phyloP scores from a whole-genome alignment of 2,797 vertebrate species.

The Bovichtus variegatus region DNA sequence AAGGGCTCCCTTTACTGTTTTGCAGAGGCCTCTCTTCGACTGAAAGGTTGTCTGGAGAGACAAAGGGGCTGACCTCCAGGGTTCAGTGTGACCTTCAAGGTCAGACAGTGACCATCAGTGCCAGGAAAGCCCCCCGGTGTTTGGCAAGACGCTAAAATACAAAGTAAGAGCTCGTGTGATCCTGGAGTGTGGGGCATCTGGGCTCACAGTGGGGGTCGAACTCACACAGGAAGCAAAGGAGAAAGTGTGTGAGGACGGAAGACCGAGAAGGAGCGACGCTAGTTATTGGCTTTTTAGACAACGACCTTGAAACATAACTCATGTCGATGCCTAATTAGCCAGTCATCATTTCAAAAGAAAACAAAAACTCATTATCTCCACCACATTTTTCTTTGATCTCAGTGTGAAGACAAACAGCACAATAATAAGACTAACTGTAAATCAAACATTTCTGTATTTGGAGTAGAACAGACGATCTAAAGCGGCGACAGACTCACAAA shows the following conservation, averaged over 20 bases:
- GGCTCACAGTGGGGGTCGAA: constrained; percentile 67
- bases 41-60: neutral
- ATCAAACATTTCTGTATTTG: constrained; percentile 23
- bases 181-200: constrained; percentile 81
- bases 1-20: neutral
- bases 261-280: neutral
- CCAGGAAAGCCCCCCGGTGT: constrained; percentile 64
- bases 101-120: constrained; percentile 46
- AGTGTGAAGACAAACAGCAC: neutral
- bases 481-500: constrained; percentile 46
- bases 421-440: neutral
- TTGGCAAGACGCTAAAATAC: constrained; percentile 66
- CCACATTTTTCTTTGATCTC: constrained; percentile 8
- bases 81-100: constrained; percentile 37
- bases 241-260: constrained; percentile 57
- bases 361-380: neutral
- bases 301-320: constrained; percentile 19
- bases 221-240: constrained; percentile 69
- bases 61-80: constrained; percentile 15
- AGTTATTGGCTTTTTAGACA: constrained; percentile 11
- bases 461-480: constrained; percentile 31
- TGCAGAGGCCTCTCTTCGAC: neutral
- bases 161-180: constrained; percentile 72
- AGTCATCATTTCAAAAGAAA: neutral
- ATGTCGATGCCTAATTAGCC: neutral